These are phyloP conservation scores for Neosilurus mollespiculum DNA, from an alignment of 2,797 vertebrate genomes.

Conservation along the genomic window DNA sequence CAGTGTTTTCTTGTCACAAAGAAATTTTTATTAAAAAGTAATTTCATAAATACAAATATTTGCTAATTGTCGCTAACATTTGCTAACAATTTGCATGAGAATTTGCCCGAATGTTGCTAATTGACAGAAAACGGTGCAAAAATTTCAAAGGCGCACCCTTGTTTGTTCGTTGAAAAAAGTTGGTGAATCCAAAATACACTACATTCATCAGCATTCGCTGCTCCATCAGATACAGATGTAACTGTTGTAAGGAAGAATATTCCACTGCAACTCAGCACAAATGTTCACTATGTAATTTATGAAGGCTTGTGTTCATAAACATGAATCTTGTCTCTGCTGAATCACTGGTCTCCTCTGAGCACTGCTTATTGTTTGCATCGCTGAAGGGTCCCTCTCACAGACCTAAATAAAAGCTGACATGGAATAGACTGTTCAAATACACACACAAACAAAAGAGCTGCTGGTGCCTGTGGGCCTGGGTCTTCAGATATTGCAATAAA, in stretches of 20 bases:
- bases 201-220: too few relatives aligned
- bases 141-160: too few relatives aligned
- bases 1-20: too few relatives aligned
- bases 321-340: conserved; percentile 71
- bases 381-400: conserved; percentile 17
- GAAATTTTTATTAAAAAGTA: too few relatives aligned
- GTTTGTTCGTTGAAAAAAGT: too few relatives aligned
- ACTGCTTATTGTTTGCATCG: conserved; percentile 18
- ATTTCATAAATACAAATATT: too few relatives aligned
- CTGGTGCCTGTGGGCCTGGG: conserved; percentile 1
- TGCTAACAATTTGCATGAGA: too few relatives aligned
- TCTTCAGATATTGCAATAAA: background rate
- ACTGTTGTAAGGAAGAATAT: background rate
- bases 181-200: too few relatives aligned
- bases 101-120: too few relatives aligned
- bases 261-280: conserved; percentile 54
- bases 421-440: conserved; percentile 25
- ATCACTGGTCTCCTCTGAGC: conserved; percentile 58
- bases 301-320: conserved; percentile 62
- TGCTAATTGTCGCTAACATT: too few relatives aligned
- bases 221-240: too few relatives aligned
- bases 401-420: conserved; percentile 43
- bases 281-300: conserved; percentile 63
- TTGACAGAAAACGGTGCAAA: too few relatives aligned
- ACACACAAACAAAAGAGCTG: conserved; percentile 32